Evolutionary conservation across 2,797 vertebrate genomes (phyloP).

Genomic region (Hypotaenidia okinawae): DNA sequence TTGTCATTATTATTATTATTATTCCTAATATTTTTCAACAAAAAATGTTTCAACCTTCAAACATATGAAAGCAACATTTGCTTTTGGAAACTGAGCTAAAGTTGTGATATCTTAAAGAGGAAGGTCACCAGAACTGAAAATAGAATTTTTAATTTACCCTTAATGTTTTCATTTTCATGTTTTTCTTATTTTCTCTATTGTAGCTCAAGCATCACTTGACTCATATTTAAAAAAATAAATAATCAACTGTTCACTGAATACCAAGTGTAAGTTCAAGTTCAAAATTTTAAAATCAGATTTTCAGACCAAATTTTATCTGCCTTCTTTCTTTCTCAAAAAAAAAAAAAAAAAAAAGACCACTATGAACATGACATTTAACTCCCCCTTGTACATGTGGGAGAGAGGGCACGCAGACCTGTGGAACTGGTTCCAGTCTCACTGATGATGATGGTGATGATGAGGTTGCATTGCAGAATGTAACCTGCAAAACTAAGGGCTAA

Average conservation of each 20-base stretch:
- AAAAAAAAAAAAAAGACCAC: not conserved
- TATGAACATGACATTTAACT: not conserved
- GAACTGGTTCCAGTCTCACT: not conserved
- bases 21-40: not conserved
- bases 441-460: not conserved
- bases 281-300: not conserved
- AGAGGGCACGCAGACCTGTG: not conserved
- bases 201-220: not conserved
- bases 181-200: not conserved
- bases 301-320: not conserved
- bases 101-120: not conserved
- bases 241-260: not conserved
- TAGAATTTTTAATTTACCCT: not conserved
- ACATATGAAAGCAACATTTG: not conserved
- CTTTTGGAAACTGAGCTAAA: not conserved
- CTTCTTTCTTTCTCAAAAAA: not conserved
- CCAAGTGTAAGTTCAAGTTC: not conserved
- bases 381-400: not conserved
- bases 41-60: not conserved
- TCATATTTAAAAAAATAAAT: not conserved
- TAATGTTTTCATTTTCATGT: not conserved
- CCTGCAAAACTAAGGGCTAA: not conserved
- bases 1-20: not conserved
- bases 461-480: not conserved
- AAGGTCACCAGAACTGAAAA: not conserved